These are phyloP conservation scores for Platycheirus rosarum DNA, from an alignment of 2,888 invertebrate species.

Conservation along the genomic window DNA sequence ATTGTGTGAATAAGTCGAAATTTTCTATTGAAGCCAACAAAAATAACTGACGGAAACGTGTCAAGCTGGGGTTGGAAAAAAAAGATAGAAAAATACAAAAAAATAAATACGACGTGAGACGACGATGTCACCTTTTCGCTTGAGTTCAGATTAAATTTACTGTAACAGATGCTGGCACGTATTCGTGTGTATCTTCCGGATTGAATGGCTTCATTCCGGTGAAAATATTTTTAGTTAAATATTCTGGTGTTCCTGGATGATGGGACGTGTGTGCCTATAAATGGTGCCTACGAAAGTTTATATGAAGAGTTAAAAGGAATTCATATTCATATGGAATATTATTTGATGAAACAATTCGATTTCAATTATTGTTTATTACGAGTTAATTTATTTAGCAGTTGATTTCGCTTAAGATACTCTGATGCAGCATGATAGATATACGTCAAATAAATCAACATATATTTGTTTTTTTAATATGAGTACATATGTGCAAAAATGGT, in stretches of 20 bases:
- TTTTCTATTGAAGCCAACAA: neutral
- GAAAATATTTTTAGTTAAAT: neutral
- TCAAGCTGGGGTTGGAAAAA: too few relatives aligned
- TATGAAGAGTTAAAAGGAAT: neutral
- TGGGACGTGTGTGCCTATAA: slow-evolving; percentile 1
- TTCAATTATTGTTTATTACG: neutral
- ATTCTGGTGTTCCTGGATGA: neutral
- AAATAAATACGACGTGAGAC: slow-evolving; percentile 10
- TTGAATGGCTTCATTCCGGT: slow-evolving; percentile 24
- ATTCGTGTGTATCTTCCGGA: slow-evolving; percentile 2
- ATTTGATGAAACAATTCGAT: slow-evolving; percentile 2
- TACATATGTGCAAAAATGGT: too few relatives aligned
- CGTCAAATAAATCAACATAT: too few relatives aligned
- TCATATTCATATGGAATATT: neutral
- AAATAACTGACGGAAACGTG: neutral
- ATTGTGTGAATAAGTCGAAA: slow-evolving; percentile 3
- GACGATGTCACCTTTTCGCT: slow-evolving; percentile 23
- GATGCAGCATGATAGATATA: too few relatives aligned
- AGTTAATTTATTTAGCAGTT: too few relatives aligned
- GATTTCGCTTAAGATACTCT: too few relatives aligned
- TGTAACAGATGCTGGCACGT: slow-evolving; percentile 37
- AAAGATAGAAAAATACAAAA: too few relatives aligned
- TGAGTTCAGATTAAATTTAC: slow-evolving; percentile 29
- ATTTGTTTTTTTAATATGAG: too few relatives aligned
- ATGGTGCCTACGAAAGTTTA: too few relatives aligned